These are phyloP conservation scores for Anoura caudifer DNA, from an alignment of 2,113 vertebrate genomes.

Conservation along the genomic window DNA sequence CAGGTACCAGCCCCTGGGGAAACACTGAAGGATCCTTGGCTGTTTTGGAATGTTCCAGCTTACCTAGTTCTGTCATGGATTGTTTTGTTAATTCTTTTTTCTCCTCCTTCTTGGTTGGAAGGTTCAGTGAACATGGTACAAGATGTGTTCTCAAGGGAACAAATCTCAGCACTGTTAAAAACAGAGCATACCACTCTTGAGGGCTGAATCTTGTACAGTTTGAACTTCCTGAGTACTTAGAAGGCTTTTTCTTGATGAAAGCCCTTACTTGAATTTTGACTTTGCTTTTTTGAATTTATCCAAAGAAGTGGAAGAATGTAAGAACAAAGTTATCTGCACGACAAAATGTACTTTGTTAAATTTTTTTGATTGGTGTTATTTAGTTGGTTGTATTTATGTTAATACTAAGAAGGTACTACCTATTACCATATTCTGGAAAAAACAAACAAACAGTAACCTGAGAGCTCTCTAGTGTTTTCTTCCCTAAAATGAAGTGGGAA, in stretches of 20 bases:
- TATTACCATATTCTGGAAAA: not conserved
- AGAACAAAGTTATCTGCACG: not conserved
- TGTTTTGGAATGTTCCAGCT: not conserved
- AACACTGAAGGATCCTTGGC: not conserved
- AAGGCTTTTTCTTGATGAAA: not conserved
- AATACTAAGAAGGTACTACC: not conserved
- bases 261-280: conserved; percentile 6
- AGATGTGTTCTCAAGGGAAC: conserved; percentile 3
- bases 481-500: not conserved
- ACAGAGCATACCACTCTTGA: not conserved
- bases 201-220: not conserved
- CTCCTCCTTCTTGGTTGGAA: not conserved
- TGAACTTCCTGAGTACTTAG: not conserved
- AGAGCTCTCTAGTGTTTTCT: not conserved
- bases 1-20: not conserved
- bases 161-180: not conserved
- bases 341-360: not conserved
- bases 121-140: not conserved
- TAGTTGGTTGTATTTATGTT: not conserved
- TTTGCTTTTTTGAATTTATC: not conserved
- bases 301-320: not conserved
- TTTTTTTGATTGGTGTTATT: not conserved
- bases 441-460: not conserved
- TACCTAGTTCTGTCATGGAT: not conserved
- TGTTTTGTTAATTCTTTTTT: conserved; percentile 4